Base-by-base conservation (phyloP, 2,888 invertebrate species). In the Magallana nippona region DNA sequence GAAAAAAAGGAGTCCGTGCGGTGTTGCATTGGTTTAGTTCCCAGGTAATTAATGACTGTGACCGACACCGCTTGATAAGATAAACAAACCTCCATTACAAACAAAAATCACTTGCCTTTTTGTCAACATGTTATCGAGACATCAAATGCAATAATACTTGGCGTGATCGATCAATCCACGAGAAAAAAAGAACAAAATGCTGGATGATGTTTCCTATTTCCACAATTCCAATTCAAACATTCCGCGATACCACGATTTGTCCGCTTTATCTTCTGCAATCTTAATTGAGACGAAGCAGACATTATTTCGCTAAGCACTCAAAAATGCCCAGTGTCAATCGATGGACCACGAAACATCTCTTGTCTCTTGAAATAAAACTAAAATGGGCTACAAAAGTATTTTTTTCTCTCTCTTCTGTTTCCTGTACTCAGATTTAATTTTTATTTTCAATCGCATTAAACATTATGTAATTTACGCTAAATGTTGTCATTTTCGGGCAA, bases 271-370 rank as follows among this genome's bases (percentile, higher is more conserved):
- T 82, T 60, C 80, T 83, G 71, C 71, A 80, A 83, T 83, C 83
- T 83, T 80, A 83, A 83, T 83, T 79, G 83, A 83, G 63, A 63
- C 83, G 71, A 71, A 71, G 32, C 71, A 71, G 71, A 71, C 71
- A 71, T 27, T 71, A 71, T 71, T 71, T 71, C 71, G 71, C 71
- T 71, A 71, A 71, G 71, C 71, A 71, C 71, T 71, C 71, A 71
- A 71, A 71, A 71, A 71, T 71, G 71, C 27, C 71, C 71, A 27
- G 71, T 71, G 71, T 71, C 71, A 71, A 71, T 71, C 71, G 27
- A 71, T 71, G 71, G 71, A 27, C 71, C 71, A 27, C 32, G 32
- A 22, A 71, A 15, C 71, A 71, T 71, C 71, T 27, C 71, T 71
- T 71, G 71, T 71, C 71, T 71, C 27, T 27, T 32, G 27, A 71